These are phyloP conservation scores for Gymnocypris eckloni DNA, from an alignment of 2,797 vertebrate species.

Conservation along the genomic window DNA sequence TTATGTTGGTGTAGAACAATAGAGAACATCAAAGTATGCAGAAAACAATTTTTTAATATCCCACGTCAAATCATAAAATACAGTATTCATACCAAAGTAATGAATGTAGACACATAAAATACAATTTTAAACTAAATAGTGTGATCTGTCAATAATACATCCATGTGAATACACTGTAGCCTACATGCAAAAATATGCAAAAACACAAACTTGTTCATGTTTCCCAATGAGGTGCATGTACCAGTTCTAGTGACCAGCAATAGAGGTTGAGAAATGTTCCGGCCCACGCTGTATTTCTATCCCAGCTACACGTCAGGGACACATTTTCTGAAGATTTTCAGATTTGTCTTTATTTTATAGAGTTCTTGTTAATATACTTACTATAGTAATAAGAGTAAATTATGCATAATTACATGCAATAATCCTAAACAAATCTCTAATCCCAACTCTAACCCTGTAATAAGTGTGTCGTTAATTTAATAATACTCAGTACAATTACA, in stretches of 20 bases:
- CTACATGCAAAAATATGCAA: neutral
- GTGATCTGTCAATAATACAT: conserved; percentile 3
- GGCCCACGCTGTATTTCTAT: neutral
- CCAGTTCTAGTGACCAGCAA: neutral
- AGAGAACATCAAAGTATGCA: neutral
- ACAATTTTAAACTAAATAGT: neutral
- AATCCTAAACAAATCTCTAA: neutral
- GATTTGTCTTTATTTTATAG: neutral
- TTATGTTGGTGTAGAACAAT: neutral
- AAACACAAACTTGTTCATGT: neutral
- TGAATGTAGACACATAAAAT: conserved; percentile 4
- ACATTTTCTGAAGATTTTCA: neutral
- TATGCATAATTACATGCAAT: neutral
- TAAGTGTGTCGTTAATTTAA: neutral
- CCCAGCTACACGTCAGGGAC: neutral
- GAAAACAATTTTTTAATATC: neutral
- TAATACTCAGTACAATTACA: neutral
- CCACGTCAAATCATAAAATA: neutral
- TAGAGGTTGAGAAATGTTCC: neutral
- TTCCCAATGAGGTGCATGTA: neutral
- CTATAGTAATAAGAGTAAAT: neutral
- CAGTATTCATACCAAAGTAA: neutral
- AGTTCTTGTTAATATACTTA: neutral
- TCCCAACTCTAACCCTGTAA: neutral
- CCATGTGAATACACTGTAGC: neutral